Base-by-base conservation (phyloP, 2,113 vertebrate species). In the Vicugna pacos region DNA sequence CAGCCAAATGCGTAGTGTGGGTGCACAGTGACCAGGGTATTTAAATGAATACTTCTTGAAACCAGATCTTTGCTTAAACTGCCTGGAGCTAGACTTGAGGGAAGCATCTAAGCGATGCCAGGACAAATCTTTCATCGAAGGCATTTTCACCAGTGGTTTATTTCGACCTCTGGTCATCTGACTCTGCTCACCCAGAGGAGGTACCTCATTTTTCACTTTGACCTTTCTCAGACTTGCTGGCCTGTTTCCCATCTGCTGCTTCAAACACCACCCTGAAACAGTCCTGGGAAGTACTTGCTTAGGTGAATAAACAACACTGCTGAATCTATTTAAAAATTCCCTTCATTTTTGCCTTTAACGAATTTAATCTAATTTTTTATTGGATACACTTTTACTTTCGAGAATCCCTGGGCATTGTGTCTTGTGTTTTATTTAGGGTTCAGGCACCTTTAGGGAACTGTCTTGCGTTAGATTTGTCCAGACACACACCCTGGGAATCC, bases 291-390 rank as follows among this genome's bases (percentile, higher is more conserved):
- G 35, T 11, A 35, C 38, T 26, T 38, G 32, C 2, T 28, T 32
- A 30, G 15, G 11, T 15, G 6, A 62, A 28, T 56, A n/a, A 35
- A 67, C 32, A 8, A 67, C 32, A 8, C 28, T 0, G 28, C 30
- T n/a, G 2, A 72, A 5, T 35, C 50, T 30, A n/a, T 16, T 65
- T 60, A 14, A 1, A 46, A 75, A 42, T 28, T 62, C 9, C 46
- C 83, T 73, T 56, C 30, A 32, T 32, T 75, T 93, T 89, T 85
- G 42, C 58, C 86, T 94, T 87, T 91, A 28, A 46, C 69, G 84
- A 91, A 2, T 12, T 50, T 30, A 24, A 26, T 54, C 24, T 48
- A 38, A 84, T 67, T 92, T 92, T 84, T 69, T 32, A 56, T 38
- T 52, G 4, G 52, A 60, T 7, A 9, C 0, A 15, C 0, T 64